phyloP scores from a whole-genome alignment of 2,113 vertebrate genomes.

The Myxocyprinus asiaticus region DNA sequence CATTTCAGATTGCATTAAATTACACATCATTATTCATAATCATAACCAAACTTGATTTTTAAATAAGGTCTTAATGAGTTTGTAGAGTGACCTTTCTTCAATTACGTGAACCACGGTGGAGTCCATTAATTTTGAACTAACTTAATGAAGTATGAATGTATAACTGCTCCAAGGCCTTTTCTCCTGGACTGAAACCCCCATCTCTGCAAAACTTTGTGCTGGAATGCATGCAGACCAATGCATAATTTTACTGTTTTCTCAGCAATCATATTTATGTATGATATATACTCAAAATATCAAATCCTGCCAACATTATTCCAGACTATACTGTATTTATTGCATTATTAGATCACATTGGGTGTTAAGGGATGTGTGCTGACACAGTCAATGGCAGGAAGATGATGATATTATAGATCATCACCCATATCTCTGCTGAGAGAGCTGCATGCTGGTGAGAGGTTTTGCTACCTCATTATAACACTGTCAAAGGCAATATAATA shows the following conservation, averaged over 20 bases:
- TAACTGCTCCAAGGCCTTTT: slow-evolving; percentile 2
- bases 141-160: slow-evolving; percentile 35
- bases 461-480: slow-evolving; percentile 38
- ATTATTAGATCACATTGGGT: neutral
- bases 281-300: slow-evolving; percentile 13
- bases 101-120: slow-evolving; percentile 54
- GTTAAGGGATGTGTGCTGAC: neutral
- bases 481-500: slow-evolving; percentile 32
- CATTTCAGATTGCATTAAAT: slow-evolving; percentile 42
- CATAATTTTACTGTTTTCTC: neutral
- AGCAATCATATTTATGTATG: neutral
- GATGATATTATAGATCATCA: slow-evolving; percentile 34
- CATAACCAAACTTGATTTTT: slow-evolving; percentile 51
- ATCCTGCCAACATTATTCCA: slow-evolving; percentile 2
- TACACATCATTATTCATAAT: slow-evolving; percentile 51
- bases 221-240: neutral
- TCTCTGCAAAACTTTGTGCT: neutral
- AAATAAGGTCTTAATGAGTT: slow-evolving; percentile 56
- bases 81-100: slow-evolving; percentile 40
- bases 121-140: slow-evolving; percentile 49
- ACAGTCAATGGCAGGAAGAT: slow-evolving; percentile 9
- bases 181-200: neutral
- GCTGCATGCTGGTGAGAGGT: neutral
- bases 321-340: neutral
- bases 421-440: slow-evolving; percentile 31